Base-by-base conservation (phyloP, 2,888 invertebrate species). In the Teleogryllus oceanicus region DNA sequence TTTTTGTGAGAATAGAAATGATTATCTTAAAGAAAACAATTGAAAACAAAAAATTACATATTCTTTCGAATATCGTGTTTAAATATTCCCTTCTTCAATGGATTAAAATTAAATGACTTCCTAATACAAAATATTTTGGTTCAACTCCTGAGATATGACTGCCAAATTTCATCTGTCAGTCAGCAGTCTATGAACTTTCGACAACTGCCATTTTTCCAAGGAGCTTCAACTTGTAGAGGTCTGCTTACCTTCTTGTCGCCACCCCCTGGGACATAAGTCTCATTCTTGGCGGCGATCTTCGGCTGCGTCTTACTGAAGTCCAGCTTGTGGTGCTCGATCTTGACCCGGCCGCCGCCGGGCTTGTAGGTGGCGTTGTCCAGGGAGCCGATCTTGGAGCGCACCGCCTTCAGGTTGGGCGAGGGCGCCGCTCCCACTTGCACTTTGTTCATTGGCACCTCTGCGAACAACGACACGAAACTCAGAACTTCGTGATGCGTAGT, bases 341-440 rank as follows among this genome's bases (percentile, higher is more conserved):
- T 96, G 24, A 96, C 90, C 85, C 95, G 92, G 79, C 96, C 96
- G 81, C 96, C 96, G 49, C 96, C 96, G 0, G 96, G 96, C 86
- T 93, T 96, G 87, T 97, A 94, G 82, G 92, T 93, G 50, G 96
- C 90, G 87, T 97, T 97, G n/a, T 95, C 93, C 86, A 97, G 88
- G 3, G 96, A 97, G 21, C 96, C 96, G 84, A 97, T 96, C 89
- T 96, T 97, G 49, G 96, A 96, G 86, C 92, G 93, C n/a, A 96
- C 94, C 83, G 94, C 92, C 89, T 96, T 97, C 84, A 96, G 90
- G 87, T 97, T 97, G 49, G 96, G 97, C 80, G 96, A 96, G 81
- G 96, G 96, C 80, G 95, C 95, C 84, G 94, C 92, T 79, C 97
- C 97, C 78, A 96, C 96, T 90, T 96, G 95, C 82, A 96, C 89